Conservation (phyloP, 2,113 vertebrate genomes). For the Nycticryphes semicollaris region DNA sequence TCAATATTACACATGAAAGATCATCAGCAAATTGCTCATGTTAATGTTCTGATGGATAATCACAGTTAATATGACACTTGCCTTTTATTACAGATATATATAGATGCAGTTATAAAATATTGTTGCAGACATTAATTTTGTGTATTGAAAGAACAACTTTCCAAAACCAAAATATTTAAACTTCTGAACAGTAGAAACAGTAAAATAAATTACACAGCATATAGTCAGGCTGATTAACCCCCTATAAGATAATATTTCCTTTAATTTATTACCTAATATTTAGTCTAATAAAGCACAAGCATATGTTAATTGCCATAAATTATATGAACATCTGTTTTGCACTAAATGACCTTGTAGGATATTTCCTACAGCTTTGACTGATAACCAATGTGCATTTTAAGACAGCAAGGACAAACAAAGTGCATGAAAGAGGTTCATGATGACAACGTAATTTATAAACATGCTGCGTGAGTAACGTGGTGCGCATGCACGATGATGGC, state of each 20-base stretch:
- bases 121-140: background rate
- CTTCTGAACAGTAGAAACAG: background rate
- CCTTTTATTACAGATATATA: background rate
- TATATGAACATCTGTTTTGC: conserved; percentile 33
- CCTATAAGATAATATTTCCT: background rate
- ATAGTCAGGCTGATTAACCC: background rate
- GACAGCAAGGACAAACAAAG: conserved; percentile 34
- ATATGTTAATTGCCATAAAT: conserved; percentile 13
- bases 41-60: background rate
- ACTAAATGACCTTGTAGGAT: conserved; percentile 2
- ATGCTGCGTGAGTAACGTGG: background rate
- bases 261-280: conserved; percentile 41
- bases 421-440: background rate
- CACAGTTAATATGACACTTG: background rate
- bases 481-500: background rate
- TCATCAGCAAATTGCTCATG: background rate
- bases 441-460: conserved; percentile 60
- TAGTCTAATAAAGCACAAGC: background rate
- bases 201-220: background rate
- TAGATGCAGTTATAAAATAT: background rate
- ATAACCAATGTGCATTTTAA: background rate
- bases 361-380: conserved; percentile 36
- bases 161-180: background rate
- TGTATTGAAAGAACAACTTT: background rate
- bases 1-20: background rate